phyloP scores from a whole-genome alignment of 64 coral and sea anemone species.

The Pocillopora verrucosa region DNA sequence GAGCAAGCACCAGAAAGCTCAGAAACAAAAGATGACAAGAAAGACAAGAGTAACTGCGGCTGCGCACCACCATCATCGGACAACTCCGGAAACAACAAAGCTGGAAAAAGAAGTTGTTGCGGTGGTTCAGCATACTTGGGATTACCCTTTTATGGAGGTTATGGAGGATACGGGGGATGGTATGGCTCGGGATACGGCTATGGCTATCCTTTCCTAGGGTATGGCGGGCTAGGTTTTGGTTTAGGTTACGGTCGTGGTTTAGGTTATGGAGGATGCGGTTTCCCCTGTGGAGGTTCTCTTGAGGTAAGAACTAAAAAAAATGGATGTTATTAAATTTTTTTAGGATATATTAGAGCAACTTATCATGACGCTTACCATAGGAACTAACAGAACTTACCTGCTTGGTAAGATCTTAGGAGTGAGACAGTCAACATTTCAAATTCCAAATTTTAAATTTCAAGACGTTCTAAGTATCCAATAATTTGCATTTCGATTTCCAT shows the following conservation, averaged over 20 bases:
- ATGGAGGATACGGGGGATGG: slow-evolving; percentile 32
- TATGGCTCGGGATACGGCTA: slow-evolving; percentile 23
- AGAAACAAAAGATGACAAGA: slow-evolving; percentile 16
- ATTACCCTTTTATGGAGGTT: slow-evolving; percentile 56
- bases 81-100: slow-evolving; percentile 25
- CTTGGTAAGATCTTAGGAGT: too few species aligned
- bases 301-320: background rate
- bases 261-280: slow-evolving; percentile 35
- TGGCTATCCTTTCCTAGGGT: slow-evolving; percentile 14
- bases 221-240: slow-evolving; percentile 11
- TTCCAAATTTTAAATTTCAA: too few species aligned
- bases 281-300: slow-evolving; percentile 32
- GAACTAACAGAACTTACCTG: too few species aligned
- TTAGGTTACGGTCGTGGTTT: slow-evolving; percentile 10
- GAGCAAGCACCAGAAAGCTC: background rate
- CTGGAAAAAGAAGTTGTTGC: slow-evolving; percentile 34
- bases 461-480: too few species aligned
- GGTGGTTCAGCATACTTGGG: slow-evolving; percentile 51
- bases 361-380: too few species aligned
- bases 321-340: too few species aligned
- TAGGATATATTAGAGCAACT: too few species aligned
- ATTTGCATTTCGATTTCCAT: too few species aligned
- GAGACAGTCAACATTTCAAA: too few species aligned
- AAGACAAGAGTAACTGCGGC: slow-evolving; percentile 43
- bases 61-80: slow-evolving; percentile 32